These are phyloP conservation scores for Coptotermes formosanus DNA, from an alignment of 1,140 invertebrate genomes.

Conservation along the genomic window DNA sequence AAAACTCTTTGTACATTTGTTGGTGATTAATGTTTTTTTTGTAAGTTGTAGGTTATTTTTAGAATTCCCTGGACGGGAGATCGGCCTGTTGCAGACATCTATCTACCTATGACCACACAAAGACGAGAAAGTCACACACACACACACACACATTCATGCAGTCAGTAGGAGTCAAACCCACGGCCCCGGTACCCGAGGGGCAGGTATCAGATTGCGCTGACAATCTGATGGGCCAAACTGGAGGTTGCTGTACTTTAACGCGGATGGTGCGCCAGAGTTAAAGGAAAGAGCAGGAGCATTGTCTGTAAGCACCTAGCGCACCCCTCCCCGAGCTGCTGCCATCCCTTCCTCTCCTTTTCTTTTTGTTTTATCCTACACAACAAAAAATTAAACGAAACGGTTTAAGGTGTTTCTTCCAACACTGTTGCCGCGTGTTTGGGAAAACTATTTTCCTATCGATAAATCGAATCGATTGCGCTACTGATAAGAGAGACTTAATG, in stretches of 20 bases:
- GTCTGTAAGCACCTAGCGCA: neutral
- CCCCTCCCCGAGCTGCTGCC: neutral
- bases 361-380: neutral
- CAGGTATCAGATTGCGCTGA: too few relatives aligned
- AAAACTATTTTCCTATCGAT: neutral
- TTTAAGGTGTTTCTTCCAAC: neutral
- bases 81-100: too few relatives aligned
- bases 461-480: neutral
- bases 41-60: too few relatives aligned
- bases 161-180: too few relatives aligned
- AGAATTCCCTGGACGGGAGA: too few relatives aligned
- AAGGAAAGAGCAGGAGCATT: neutral
- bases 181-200: too few relatives aligned
- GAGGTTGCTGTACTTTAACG: neutral
- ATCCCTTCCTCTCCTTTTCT: neutral
- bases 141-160: too few relatives aligned
- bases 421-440: constrained; percentile 6
- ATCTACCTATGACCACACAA: too few relatives aligned
- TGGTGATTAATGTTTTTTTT: too few relatives aligned
- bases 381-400: neutral
- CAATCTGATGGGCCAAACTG: too few relatives aligned
- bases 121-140: too few relatives aligned
- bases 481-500: neutral
- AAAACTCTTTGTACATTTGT: too few relatives aligned
- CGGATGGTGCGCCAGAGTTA: neutral